Percentiles rank a stretch among this genome's conserved stretches.
These are phyloP conservation scores for Enteromius viviparus DNA, from an alignment of 2,797 vertebrate species.

Conservation along the genomic window DNA sequence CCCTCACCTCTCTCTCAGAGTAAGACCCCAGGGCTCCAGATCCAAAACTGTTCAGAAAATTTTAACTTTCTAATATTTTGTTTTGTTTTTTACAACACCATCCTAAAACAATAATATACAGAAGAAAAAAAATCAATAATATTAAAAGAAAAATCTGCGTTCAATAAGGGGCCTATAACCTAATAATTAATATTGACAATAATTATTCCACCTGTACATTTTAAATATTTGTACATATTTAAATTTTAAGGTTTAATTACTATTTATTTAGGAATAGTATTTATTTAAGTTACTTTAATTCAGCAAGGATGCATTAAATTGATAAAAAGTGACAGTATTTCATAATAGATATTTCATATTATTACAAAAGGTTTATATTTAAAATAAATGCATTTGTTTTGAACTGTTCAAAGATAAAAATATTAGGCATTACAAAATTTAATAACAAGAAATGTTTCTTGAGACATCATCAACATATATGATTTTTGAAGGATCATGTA, in stretches of 20 bases:
- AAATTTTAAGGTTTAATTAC: background rate
- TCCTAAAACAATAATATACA: no score
- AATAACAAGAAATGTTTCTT: background rate
- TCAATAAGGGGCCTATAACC: no score
- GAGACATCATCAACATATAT: background rate
- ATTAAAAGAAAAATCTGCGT: no score
- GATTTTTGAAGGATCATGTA: background rate
- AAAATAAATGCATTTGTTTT: background rate
- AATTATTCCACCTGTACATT: background rate
- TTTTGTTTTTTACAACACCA: no score
- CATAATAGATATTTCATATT: background rate
- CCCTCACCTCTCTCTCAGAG: slow-evolving; percentile 77
- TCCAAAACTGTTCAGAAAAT: no score
- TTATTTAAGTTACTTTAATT: background rate
- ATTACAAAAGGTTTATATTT: background rate
- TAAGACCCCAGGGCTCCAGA: slow-evolving; percentile 31
- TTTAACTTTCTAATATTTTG: no score
- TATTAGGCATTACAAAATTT: background rate
- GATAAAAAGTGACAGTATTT: background rate
- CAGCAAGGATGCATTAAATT: background rate
- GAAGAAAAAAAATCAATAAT: no score
- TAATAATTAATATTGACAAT: no score
- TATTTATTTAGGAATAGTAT: background rate
- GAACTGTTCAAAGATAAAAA: background rate
- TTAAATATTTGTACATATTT: background rate